These are phyloP conservation scores for Bolinopsis microptera DNA, from an alignment of 37 sponge, comb jelly and placozoan species.

Conservation along the genomic window DNA sequence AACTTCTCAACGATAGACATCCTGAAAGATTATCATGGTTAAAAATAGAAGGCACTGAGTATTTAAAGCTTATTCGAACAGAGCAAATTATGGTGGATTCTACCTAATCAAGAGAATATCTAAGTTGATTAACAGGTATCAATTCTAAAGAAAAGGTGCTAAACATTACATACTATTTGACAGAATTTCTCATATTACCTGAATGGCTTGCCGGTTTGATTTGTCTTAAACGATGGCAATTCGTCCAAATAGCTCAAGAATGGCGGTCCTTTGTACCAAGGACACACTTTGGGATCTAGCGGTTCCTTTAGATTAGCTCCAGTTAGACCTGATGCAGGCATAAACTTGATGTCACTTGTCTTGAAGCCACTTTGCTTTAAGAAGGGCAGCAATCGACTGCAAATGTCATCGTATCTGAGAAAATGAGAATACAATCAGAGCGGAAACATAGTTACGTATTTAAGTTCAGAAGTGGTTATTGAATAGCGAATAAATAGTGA, in stretches of 20 bases:
- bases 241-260: conserved; percentile 89
- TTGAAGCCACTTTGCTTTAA: conserved; percentile 95
- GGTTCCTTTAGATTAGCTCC: conserved; percentile 83
- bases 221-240: conserved; percentile 77
- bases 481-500: background rate
- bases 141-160: too few relatives aligned
- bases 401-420: conserved; percentile 90
- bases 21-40: conserved; percentile 70
- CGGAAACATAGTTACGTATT: background rate
- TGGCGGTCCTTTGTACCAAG: conserved; percentile 90
- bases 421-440: background rate
- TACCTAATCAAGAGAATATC: too few relatives aligned
- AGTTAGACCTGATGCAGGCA: conserved; percentile 82
- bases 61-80: too few relatives aligned
- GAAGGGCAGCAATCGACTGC: conserved; percentile 86
- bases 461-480: background rate
- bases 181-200: too few relatives aligned
- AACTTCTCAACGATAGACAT: conserved; percentile 91
- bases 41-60: background rate
- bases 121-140: too few relatives aligned
- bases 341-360: conserved; percentile 78
- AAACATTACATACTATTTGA: too few relatives aligned
- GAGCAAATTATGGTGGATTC: too few relatives aligned
- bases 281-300: conserved; percentile 66
- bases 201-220: conserved; percentile 70